Conservation (phyloP, 2,797 vertebrate genomes). For the Trachops cirrhosus region DNA sequence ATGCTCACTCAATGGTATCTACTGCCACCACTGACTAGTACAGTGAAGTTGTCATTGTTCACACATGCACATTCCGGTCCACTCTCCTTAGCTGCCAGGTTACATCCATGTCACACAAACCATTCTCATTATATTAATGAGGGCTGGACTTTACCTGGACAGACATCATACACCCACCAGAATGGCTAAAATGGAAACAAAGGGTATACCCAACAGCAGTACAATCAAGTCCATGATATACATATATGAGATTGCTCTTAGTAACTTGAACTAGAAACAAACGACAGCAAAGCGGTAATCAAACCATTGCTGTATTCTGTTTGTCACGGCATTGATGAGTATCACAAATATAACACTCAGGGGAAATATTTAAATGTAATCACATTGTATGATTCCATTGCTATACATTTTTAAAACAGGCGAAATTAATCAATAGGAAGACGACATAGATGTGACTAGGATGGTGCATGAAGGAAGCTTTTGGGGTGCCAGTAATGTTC, state of each 20-base stretch:
- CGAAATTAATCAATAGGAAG: background rate
- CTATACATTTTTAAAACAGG: background rate
- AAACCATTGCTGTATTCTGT: background rate
- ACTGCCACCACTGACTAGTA: too few relatives aligned
- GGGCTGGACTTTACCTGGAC: too few relatives aligned
- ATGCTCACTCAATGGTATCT: too few relatives aligned
- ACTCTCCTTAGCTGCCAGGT: too few relatives aligned
- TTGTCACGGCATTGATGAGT: background rate
- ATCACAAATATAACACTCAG: background rate
- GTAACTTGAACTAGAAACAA: background rate
- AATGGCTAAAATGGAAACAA: background rate
- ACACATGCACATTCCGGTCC: too few relatives aligned
- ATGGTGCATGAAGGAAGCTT: background rate
- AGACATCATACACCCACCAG: background rate
- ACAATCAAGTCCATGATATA: background rate
- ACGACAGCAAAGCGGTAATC: background rate
- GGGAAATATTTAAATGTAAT: background rate
- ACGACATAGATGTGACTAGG: rapidly evolving
- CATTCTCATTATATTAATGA: too few relatives aligned
- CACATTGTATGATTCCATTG: background rate
- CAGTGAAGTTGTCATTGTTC: too few relatives aligned
- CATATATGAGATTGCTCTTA: background rate
- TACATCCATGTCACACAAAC: too few relatives aligned
- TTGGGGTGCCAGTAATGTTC: background rate
- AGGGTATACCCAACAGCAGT: background rate